Evolutionary conservation across 1,140 invertebrate species (phyloP), one percentile per base, ranked within the genome.

Genomic region (Carposina sasakii): DNA sequence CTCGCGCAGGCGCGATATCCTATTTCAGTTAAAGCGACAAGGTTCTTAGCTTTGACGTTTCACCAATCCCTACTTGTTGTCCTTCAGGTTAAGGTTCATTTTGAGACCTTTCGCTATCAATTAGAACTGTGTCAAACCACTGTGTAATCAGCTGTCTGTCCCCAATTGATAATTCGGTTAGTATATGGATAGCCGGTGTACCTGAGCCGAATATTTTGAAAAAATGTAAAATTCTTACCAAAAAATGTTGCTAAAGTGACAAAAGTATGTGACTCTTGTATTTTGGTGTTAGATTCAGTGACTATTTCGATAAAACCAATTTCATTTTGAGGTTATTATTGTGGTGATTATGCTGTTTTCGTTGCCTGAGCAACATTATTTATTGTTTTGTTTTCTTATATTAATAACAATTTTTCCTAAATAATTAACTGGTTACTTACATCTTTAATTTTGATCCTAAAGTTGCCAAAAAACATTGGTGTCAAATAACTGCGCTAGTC

Each of bases 131-230:
- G 60, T 69, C 61, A 42, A 47, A 54, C 43, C 59, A 60, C 60
- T 71, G 64, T 79, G 74, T 81, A 67, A 77, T 76, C 77, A 81
- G 77, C 75, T 81, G 77, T 72, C 46, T 55, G 68, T 44, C 68
- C 68, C 66, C 70, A 60, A 70, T 74, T 76, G 75, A 79, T 78
- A 78, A 81, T 81, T 79, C 63, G 77, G 77, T 79, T 77, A 69
- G 72, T 67, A 62, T 57, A 63, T 57, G 64, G 60, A 54, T 67
- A 64, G 53, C 64, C 71, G 71, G 67, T n/a, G n/a, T 59, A 65
- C 61, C 63, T 63, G 63, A 59, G 54, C 54, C 52, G 52, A 46
- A 13, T 40, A 23, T 46, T 15, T 52, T 39, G 44, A 41, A 54
- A 48, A 48, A n/a, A n/a, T n/a, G n/a, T 40, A 47, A 31, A 2